Base-by-base conservation (phyloP, 2,113 vertebrate genomes). In the Heloderma charlesbogerti region DNA sequence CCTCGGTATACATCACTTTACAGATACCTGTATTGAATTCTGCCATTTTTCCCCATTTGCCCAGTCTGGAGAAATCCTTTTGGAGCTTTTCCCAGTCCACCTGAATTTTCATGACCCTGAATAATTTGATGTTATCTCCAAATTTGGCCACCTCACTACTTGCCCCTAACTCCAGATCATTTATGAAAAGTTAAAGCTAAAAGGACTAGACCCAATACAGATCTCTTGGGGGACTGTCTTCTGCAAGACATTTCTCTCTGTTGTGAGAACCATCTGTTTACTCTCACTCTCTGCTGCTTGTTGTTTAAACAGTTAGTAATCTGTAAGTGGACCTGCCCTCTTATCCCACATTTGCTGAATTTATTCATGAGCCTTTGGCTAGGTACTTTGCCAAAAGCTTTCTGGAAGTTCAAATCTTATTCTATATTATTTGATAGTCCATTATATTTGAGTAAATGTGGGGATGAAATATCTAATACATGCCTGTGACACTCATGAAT, bases 121-220 rank as follows among this genome's bases (percentile, higher is more conserved):
- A 81, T 81, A 54, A 54, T 72, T 72, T 18, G 71, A 34, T 72
- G n/a, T 87, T 25, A 57, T 54, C 54, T 25, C 48, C n/a, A 87
- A 60, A 87, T 13, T 9, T 74, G 69, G 22, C 13, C 22, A 57
- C 27, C 40, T 75, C 27, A 43, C 37, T 29, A 29, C 45, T 71
- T 54, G 60, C 29, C 54, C n/a, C 25, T 31, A 77, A 75, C 9
- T 57, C 25, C 57, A 31, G 51, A 18, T 60, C 48, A 60, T 43
- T 77, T 54, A 57, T 75, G 86, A 87, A n/a, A 80, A 80, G 78
- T 80, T 51, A 86, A 86, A 74, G n/a, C n/a, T n/a, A n/a, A n/a
- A 3, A 72, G 34, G 22, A 57, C n/a, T 72, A 13, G 48, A 57
- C 48, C 69, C 31, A n/a, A 9, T 86, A 54, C 48, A 74, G 22